Conservation (phyloP, 64 coral and sea anemone species). For the Actinia equina region DNA sequence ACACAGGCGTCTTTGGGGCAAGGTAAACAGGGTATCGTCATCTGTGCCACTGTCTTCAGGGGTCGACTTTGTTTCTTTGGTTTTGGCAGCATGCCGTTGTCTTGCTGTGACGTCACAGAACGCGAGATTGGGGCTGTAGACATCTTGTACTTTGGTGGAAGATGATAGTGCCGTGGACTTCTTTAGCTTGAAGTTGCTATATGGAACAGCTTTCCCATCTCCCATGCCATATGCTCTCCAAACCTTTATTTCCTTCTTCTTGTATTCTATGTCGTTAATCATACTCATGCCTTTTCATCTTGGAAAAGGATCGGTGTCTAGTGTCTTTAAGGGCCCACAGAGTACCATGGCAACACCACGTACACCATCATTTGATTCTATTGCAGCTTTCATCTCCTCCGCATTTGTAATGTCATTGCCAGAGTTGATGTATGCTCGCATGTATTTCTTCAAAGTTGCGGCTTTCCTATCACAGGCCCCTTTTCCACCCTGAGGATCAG, state of each 20-base stretch:
- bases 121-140: too few species aligned
- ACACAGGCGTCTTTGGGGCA: slow-evolving; percentile 66
- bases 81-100: neutral
- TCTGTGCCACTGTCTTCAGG: neutral
- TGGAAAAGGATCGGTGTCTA: neutral
- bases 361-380: neutral
- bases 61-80: neutral
- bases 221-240: too few species aligned
- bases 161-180: too few species aligned
- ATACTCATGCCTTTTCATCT: neutral
- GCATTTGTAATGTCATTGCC: neutral
- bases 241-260: too few species aligned
- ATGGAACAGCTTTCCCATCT: too few species aligned
- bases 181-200: too few species aligned
- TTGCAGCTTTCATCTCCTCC: neutral
- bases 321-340: neutral
- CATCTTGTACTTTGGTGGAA: too few species aligned
- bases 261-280: too few species aligned
- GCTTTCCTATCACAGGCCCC: neutral
- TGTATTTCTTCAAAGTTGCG: neutral
- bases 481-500: neutral
- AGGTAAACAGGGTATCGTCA: slow-evolving; percentile 29
- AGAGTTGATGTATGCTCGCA: neutral
- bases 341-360: neutral
- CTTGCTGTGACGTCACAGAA: too few species aligned